Evolutionary conservation across 2,797 vertebrate genomes (phyloP).

Genomic region (Schizopygopsis malacanthus): DNA sequence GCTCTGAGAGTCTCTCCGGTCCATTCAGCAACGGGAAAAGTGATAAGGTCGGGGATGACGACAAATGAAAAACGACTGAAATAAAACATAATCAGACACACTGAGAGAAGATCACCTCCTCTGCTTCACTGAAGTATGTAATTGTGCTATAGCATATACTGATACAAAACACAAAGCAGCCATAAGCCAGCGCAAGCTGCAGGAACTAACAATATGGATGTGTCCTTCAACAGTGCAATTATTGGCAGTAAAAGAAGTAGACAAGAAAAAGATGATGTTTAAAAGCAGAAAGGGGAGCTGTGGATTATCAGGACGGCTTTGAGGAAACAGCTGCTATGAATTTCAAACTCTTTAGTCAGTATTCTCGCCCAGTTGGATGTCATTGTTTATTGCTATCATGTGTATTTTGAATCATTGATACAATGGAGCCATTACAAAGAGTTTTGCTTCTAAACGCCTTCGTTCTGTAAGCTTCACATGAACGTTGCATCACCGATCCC

Average conservation of each 20-base stretch:
- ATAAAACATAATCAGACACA: slow-evolving; percentile 70
- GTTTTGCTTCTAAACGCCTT: neutral
- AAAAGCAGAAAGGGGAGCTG: slow-evolving; percentile 43
- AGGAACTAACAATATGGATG: slow-evolving; percentile 68
- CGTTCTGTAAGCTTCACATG: neutral
- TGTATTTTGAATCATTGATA: neutral
- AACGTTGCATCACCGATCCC: slow-evolving; percentile 1
- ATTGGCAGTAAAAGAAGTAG: slow-evolving; percentile 34
- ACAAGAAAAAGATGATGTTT: slow-evolving; percentile 28
- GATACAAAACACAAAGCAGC: slow-evolving; percentile 71
- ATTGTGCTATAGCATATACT: slow-evolving; percentile 68
- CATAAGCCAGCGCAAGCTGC: slow-evolving; percentile 49
- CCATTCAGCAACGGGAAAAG: neutral
- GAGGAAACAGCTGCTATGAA: slow-evolving; percentile 32
- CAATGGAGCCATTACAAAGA: neutral
- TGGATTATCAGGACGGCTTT: slow-evolving; percentile 40
- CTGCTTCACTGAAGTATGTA: slow-evolving; percentile 78
- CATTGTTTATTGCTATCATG: slow-evolving; percentile 30
- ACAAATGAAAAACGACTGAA: slow-evolving; percentile 64
- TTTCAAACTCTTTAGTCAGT: slow-evolving; percentile 14
- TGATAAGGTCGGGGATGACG: slow-evolving; percentile 35
- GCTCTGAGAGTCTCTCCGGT: slow-evolving; percentile 8
- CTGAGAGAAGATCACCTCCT: slow-evolving; percentile 70
- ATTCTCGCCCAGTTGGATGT: slow-evolving; percentile 2
- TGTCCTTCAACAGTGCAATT: slow-evolving; percentile 40